Base-by-base conservation (phyloP, 2,113 vertebrate genomes). In the Podilymbus podiceps region DNA sequence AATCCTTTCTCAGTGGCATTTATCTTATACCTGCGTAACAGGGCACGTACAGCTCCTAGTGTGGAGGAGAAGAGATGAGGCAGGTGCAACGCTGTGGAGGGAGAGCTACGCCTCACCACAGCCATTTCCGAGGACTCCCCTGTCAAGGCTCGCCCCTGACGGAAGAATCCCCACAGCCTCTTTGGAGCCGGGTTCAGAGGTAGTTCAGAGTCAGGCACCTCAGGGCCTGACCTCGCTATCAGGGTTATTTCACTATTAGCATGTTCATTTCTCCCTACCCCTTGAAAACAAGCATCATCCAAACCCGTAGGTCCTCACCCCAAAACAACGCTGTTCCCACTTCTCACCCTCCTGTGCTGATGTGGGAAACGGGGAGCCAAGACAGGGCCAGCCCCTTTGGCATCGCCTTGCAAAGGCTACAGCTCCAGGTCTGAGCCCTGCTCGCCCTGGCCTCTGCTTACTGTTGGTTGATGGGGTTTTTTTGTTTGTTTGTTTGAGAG, bases 381-480 rank as follows among this genome's bases (percentile, higher is more conserved):
- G 46, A 12, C 25, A 23, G 0, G 0, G 35, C 13, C 28, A 90
- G 50, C 4, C 9, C 16, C 31, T 38, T 69, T 18, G 67, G 23
- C 59, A 83, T 33, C 5, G 0, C 8, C 27, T 33, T 14, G 33
- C 9, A 55, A 27, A 71, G 19, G 40, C 19, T 73, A 20, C 38
- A 67, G 44, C 24, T 82, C 40, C 0, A 0, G 12, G 67, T 22
- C 18, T 40, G n/a, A 89, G 56, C 18, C 18, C 6, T 28, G 46
- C 13, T 58, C 15, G 0, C 16, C 20, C 66, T 38, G 5, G 8
- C 55, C 27, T 85, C 27, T 30, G 46, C n/a, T 44, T 56, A 38
- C 40, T 23, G 8, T 28, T 4, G 3, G 11, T 12, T 82, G 44
- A 35, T 16, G 8, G 42, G 17, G 12, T 25, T 16, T 40, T 15